These are phyloP conservation scores for Baccha elongata DNA, from an alignment of 2,888 invertebrate genomes.

Conservation along the genomic window DNA sequence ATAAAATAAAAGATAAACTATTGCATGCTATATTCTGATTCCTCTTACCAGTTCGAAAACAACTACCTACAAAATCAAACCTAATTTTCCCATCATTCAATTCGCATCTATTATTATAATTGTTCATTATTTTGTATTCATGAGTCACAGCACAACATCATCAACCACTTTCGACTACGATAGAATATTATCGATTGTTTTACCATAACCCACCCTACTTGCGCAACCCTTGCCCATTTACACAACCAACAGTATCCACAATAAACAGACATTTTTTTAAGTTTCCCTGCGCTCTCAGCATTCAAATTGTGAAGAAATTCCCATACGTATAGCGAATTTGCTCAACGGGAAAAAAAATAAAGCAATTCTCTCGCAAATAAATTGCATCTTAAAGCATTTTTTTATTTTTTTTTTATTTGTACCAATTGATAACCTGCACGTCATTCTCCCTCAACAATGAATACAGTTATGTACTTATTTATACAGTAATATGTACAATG, in stretches of 20 bases:
- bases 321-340: no score
- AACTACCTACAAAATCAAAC: not conserved
- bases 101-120: not conserved
- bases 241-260: not conserved
- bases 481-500: not conserved
- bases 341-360: not conserved
- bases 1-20: no score
- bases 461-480: not conserved
- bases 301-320: not conserved
- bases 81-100: constrained; percentile 15
- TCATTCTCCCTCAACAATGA: not conserved
- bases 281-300: not conserved
- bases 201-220: constrained; percentile 66
- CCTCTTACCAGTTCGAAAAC: no score
- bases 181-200: constrained; percentile 62
- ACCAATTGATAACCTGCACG: not conserved
- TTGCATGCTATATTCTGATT: no score
- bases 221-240: constrained; percentile 33
- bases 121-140: constrained; percentile 9
- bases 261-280: not conserved
- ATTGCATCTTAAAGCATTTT: constrained; percentile 25
- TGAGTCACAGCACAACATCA: constrained; percentile 48
- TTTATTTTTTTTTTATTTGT: no score
- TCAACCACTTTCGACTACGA: not conserved
- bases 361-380: constrained; percentile 15